Conservation (phyloP, 1,140 invertebrate species). For the Aphelinus atriplicis region DNA sequence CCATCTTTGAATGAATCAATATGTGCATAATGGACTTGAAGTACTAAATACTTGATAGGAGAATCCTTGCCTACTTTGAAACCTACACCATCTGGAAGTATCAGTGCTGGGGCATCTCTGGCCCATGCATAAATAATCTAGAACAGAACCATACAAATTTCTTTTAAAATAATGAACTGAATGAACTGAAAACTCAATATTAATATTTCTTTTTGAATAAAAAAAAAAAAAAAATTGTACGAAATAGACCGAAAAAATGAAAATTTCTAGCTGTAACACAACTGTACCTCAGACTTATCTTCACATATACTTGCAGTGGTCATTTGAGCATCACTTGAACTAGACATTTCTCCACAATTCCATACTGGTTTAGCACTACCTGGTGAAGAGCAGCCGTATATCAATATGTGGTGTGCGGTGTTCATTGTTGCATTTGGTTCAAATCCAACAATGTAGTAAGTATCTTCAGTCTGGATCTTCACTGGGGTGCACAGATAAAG, state of each 20-base stretch:
- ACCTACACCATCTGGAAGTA: constrained; percentile 84
- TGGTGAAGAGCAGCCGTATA: constrained; percentile 92
- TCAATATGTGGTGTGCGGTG: constrained; percentile 94
- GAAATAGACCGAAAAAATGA: not conserved
- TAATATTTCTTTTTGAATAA: constrained; percentile 3
- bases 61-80: constrained; percentile 82
- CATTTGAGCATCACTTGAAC: constrained; percentile 55
- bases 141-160: not conserved
- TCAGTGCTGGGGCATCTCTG: constrained; percentile 87
- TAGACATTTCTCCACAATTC: constrained; percentile 94
- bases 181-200: not conserved
- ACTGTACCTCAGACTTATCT: constrained; percentile 74
- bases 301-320: constrained; percentile 75
- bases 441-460: constrained; percentile 89
- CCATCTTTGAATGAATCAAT: constrained; percentile 80
- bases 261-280: constrained; percentile 47
- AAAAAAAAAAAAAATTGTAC: not conserved
- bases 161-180: too few species aligned
- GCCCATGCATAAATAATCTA: constrained; percentile 98
- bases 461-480: constrained; percentile 74
- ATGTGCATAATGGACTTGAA: constrained; percentile 94
- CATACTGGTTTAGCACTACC: constrained; percentile 83
- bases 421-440: constrained; percentile 91
- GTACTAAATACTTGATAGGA: constrained; percentile 79
- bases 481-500: constrained; percentile 87